Conservation (phyloP, 1,140 invertebrate genomes). For the Hirudo medicinalis region DNA sequence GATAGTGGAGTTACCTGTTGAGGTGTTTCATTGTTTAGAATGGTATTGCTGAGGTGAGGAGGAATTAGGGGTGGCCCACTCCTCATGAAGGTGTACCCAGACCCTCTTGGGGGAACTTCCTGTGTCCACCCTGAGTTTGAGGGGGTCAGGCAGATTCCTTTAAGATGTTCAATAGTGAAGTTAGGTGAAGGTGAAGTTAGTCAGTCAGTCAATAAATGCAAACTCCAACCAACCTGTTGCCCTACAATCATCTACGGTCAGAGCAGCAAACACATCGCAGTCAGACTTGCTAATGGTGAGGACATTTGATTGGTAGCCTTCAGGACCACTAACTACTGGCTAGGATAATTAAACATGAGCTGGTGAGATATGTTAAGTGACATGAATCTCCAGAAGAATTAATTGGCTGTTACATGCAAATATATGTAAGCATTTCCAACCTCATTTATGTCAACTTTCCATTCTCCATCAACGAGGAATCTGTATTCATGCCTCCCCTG, state of each 20-base stretch:
- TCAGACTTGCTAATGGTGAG: not conserved
- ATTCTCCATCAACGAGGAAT: slow-evolving; percentile 12
- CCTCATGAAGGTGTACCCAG: slow-evolving; percentile 7
- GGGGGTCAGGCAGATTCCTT: not conserved
- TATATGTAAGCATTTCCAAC: not conserved
- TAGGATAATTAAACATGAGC: not conserved
- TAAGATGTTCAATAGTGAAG: not conserved
- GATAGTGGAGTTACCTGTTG: not conserved
- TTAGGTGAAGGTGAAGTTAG: too few relatives aligned
- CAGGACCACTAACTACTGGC: not conserved
- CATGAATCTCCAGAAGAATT: not conserved
- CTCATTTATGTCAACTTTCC: slow-evolving; percentile 1
- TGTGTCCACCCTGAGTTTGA: slow-evolving; percentile 14
- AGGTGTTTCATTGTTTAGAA: slow-evolving; percentile 13
- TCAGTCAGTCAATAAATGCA: not conserved
- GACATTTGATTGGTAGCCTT: not conserved
- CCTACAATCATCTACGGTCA: not conserved
- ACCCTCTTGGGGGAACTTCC: slow-evolving; percentile 3
- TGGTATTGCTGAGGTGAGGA: slow-evolving; percentile 2
- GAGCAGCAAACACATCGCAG: slow-evolving; percentile 1
- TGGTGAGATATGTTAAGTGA: too few relatives aligned
- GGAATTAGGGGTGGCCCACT: slow-evolving; percentile 6
- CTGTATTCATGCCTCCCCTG: slow-evolving; percentile 13
- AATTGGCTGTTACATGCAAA: not conserved
- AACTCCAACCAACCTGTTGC: not conserved